These are phyloP conservation scores for Ichneumon xanthorius DNA, from an alignment of 2,888 invertebrate species.

Conservation along the genomic window DNA sequence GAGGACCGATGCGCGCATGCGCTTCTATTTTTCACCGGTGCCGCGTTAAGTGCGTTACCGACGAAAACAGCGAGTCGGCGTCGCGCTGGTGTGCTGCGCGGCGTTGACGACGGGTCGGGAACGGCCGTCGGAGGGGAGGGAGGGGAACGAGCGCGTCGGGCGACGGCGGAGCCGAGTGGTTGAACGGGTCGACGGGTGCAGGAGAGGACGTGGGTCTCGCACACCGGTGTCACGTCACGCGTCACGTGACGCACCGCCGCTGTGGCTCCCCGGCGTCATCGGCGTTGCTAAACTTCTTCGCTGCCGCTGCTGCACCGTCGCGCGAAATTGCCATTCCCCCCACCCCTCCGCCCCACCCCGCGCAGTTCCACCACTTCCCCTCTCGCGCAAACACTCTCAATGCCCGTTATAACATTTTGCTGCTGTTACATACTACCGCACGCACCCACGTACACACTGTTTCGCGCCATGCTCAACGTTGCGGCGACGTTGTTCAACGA, in stretches of 20 bases:
- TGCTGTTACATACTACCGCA: constrained; percentile 17
- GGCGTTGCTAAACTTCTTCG: constrained; percentile 47
- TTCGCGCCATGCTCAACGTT: not conserved
- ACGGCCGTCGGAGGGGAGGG: constrained; percentile 51
- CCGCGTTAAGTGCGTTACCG: not conserved
- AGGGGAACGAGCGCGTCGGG: constrained; percentile 60
- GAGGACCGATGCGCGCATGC: no score
- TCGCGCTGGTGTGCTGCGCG: constrained; percentile 5
- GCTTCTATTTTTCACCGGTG: no score
- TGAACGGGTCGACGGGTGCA: constrained; percentile 73
- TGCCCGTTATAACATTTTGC: constrained; percentile 49
- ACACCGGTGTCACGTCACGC: constrained; percentile 79
- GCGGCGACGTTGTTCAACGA: not conserved
- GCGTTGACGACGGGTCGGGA: not conserved
- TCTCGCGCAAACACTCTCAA: constrained; percentile 27
- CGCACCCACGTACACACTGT: not conserved
- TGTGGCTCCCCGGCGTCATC: constrained; percentile 71
- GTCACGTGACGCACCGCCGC: constrained; percentile 72
- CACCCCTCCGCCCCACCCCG: not conserved
- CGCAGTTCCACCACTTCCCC: not conserved
- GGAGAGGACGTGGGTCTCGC: constrained; percentile 73
- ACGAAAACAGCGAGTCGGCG: constrained; percentile 11
- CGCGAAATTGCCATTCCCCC: constrained; percentile 10
- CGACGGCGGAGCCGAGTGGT: constrained; percentile 81
- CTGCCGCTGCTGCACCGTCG: constrained; percentile 42